Conservation (phyloP, 35 echinoderm and acorn worm species). For the Ophiothrix spiculata region DNA sequence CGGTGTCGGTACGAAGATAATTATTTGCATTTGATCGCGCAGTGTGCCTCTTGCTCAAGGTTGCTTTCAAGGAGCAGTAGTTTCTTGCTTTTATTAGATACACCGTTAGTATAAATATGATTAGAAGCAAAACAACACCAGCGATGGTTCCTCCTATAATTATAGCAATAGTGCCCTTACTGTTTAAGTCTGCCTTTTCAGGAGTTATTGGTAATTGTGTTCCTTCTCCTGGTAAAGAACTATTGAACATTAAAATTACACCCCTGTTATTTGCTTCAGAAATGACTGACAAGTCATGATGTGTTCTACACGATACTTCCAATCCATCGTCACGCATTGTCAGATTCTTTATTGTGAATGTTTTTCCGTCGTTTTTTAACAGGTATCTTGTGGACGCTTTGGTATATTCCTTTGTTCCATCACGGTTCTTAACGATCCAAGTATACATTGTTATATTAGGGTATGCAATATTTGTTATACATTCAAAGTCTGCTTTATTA, state of each 20-base stretch:
- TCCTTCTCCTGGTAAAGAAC: no score
- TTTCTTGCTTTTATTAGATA: background rate
- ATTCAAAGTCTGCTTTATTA: background rate
- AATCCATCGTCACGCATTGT: background rate
- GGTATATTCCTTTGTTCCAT: background rate
- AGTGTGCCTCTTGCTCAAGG: background rate
- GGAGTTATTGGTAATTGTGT: background rate
- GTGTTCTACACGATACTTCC: background rate
- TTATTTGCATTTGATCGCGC: background rate
- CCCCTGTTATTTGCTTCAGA: background rate
- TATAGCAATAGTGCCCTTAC: no score
- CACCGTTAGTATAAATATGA: background rate
- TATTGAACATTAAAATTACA: background rate
- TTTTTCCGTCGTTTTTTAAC: background rate
- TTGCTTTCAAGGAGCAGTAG: background rate
- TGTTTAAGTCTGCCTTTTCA: background rate
- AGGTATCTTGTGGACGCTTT: background rate
- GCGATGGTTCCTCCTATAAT: background rate
- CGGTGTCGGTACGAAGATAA: background rate
- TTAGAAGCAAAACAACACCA: background rate
- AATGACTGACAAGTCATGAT: background rate
- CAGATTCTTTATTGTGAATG: background rate
- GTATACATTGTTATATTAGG: background rate
- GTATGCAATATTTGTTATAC: background rate
- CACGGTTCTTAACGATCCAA: background rate